A percentile compares a stretch with the other conserved stretches of the same genome.
These are phyloP conservation scores for Candidula unifasciata DNA, from an alignment of 2,888 invertebrate genomes.

Conservation along the genomic window DNA sequence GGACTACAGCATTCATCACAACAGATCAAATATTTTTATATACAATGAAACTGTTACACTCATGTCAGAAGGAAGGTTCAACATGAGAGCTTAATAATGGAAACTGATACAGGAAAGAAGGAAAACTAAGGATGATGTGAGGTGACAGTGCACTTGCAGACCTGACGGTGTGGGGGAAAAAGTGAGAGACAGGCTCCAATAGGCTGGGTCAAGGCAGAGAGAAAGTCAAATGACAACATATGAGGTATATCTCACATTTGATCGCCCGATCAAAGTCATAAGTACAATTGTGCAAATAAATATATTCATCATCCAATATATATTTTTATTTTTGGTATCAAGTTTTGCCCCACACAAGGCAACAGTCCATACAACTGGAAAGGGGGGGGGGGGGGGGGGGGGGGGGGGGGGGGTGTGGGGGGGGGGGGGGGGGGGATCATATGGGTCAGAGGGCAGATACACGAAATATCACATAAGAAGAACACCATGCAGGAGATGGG, in stretches of 20 bases:
- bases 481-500: too few species aligned
- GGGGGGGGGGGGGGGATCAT: too few species aligned
- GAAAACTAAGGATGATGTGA: not conserved
- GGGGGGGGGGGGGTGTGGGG: too few species aligned
- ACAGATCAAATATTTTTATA: not conserved
- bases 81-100: not conserved
- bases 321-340: too few species aligned
- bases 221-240: not conserved
- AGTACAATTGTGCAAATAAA: slow-evolving; percentile 13
- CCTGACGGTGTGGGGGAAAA: not conserved
- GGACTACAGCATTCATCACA: not conserved
- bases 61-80: not conserved
- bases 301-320: too few species aligned
- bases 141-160: not conserved
- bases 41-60: not conserved
- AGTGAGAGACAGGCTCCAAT: too few species aligned
- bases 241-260: slow-evolving; percentile 44
- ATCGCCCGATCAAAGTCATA: slow-evolving; percentile 21
- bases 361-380: too few species aligned
- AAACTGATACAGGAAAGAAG: not conserved
- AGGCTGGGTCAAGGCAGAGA: not conserved
- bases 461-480: too few species aligned
- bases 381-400: too few species aligned
- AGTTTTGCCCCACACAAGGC: too few species aligned
- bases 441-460: too few species aligned